Percentiles rank a stretch among this genome's conserved stretches.
Evolutionary conservation across 1,140 invertebrate species (phyloP).

Genomic region (Drosophila sturtevanti): DNA sequence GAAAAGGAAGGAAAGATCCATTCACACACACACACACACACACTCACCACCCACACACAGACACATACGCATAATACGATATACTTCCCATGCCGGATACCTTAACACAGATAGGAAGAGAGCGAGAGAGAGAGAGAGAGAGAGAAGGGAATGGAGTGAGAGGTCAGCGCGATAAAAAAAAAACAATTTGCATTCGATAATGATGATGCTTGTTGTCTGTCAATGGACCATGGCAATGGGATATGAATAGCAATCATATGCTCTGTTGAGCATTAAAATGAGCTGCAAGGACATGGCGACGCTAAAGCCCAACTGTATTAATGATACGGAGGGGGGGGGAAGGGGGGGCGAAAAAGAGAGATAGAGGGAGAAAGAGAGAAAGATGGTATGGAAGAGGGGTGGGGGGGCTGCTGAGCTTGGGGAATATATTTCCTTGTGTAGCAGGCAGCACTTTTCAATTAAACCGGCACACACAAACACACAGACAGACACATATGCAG

Average conservation of each 20-base stretch:
- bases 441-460: slow-evolving; percentile 55
- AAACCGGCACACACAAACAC: slow-evolving; percentile 40
- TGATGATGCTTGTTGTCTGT: slow-evolving; percentile 65
- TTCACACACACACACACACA: background rate
- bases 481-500: slow-evolving; percentile 20
- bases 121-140: background rate
- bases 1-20: background rate
- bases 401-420: background rate
- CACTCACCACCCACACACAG: background rate
- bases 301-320: slow-evolving; percentile 70
- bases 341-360: background rate
- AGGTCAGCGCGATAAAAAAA: slow-evolving; percentile 22
- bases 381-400: background rate
- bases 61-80: no score
- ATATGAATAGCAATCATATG: slow-evolving; percentile 78
- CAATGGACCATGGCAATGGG: slow-evolving; percentile 38
- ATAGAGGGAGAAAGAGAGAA: background rate
- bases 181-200: slow-evolving; percentile 76
- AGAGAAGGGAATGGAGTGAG: no score
- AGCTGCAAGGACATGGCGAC: slow-evolving; percentile 46
- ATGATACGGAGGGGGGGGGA: slow-evolving; percentile 41
- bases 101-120: background rate
- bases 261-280: slow-evolving; percentile 67
- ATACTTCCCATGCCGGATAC: background rate
- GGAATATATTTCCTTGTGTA: background rate